Percentiles rank a stretch among this genome's conserved stretches.
Evolutionary conservation across 1,140 invertebrate species (phyloP).

Genomic region (Dendrolimus punctatus): DNA sequence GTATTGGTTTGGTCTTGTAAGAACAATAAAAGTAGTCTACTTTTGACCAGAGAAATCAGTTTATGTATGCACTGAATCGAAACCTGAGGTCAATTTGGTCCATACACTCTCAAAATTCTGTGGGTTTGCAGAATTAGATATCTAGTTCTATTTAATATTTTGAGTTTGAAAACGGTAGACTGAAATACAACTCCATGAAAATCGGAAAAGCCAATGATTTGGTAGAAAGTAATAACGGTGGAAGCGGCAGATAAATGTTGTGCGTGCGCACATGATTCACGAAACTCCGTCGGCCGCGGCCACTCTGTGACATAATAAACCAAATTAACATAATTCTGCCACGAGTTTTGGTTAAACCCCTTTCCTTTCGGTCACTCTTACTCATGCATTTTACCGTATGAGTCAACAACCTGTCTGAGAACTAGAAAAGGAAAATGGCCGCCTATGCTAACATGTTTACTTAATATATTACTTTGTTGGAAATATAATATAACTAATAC

Average conservation of each 20-base stretch:
- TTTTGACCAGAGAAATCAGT: no score
- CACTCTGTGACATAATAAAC: constrained; percentile 62
- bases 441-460: background rate
- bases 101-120: no score
- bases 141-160: no score
- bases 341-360: constrained; percentile 31
- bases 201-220: constrained; percentile 21
- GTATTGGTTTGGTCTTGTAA: no score
- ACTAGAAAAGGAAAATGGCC: constrained; percentile 7
- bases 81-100: no score
- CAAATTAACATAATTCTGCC: constrained; percentile 56
- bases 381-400: constrained; percentile 35
- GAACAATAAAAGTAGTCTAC: no score
- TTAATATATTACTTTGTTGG: no score
- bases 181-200: background rate
- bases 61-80: no score
- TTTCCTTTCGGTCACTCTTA: constrained; percentile 46
- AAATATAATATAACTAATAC: no score
- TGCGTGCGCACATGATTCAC: constrained; percentile 50
- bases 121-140: no score
- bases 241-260: constrained; percentile 25
- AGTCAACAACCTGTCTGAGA: constrained; percentile 23
- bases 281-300: constrained; percentile 32
- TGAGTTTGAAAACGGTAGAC: no score
- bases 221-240: constrained; percentile 69